A percentile compares a stretch with the other conserved stretches of the same genome.
Conservation (phyloP, 2,113 vertebrate species). For the Bufo bufo region DNA sequence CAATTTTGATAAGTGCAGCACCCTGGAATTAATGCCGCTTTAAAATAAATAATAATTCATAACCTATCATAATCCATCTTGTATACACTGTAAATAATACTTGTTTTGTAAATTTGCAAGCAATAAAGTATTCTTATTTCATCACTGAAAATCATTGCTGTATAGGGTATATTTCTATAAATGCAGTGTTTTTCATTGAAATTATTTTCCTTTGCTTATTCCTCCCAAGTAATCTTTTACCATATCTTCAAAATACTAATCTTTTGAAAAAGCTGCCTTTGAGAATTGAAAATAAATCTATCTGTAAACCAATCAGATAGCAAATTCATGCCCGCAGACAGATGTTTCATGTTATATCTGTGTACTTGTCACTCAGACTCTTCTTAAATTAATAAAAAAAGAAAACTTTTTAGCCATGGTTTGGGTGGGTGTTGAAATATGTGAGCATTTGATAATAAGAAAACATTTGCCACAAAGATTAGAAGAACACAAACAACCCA, state of each 20-base stretch:
- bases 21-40: too few relatives aligned
- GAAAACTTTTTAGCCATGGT: constrained; percentile 65
- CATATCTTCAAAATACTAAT: constrained; percentile 74
- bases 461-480: constrained; percentile 72
- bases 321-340: constrained; percentile 72
- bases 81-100: background rate
- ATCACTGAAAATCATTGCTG: background rate
- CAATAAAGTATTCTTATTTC: background rate
- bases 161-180: background rate
- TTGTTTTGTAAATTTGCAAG: background rate
- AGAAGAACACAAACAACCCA: constrained; percentile 63
- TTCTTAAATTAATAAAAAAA: constrained; percentile 63
- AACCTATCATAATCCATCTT: background rate
- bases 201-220: constrained; percentile 67
- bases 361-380: constrained; percentile 75
- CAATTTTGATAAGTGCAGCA: too few relatives aligned
- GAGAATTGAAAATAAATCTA: constrained; percentile 74
- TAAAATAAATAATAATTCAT: background rate
- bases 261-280: constrained; percentile 71
- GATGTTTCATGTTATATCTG: constrained; percentile 80
- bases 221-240: constrained; percentile 62
- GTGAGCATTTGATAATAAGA: constrained; percentile 73
- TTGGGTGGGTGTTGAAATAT: constrained; percentile 74
- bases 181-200: constrained; percentile 61
- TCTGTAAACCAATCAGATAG: constrained; percentile 79